These are phyloP conservation scores for Crossaster papposus DNA, from an alignment of 53 echinoderm and acorn worm species.

Conservation along the genomic window DNA sequence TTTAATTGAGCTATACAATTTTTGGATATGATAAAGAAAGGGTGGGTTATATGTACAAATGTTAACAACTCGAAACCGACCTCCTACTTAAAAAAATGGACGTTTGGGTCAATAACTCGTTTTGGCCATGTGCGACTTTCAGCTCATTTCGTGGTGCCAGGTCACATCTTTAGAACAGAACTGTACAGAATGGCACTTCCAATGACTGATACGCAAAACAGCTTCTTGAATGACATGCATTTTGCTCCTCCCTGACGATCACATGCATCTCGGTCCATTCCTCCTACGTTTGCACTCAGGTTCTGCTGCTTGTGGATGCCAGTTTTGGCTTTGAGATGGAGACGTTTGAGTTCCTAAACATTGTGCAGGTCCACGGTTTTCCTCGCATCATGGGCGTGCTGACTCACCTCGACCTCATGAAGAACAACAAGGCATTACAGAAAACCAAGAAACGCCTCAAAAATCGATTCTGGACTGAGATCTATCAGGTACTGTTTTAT, in stretches of 20 bases:
- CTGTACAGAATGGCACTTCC: too few species aligned
- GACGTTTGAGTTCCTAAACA: constrained; percentile 97
- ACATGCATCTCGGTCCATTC: not conserved
- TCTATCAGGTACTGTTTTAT: constrained; percentile 85
- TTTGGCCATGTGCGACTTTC: too few species aligned
- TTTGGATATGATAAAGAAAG: too few species aligned
- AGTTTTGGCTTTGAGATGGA: constrained; percentile 99
- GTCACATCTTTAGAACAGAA: too few species aligned
- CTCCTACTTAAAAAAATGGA: too few species aligned
- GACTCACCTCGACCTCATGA: constrained; percentile 93
- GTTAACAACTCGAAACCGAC: too few species aligned
- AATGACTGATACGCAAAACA: too few species aligned
- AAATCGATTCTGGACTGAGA: constrained; percentile 97
- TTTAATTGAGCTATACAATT: too few species aligned
- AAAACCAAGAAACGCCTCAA: constrained; percentile 98
- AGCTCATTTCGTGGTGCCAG: too few species aligned
- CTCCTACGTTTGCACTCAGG: constrained; percentile 48
- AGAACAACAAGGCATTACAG: constrained; percentile 90
- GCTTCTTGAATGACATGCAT: too few species aligned
- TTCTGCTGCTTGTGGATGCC: constrained; percentile 91
- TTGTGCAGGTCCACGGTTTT: constrained; percentile 95
- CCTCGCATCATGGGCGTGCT: constrained; percentile 96
- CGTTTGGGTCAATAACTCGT: too few species aligned
- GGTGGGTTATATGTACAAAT: too few species aligned
- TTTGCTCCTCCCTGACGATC: not conserved